These are phyloP conservation scores for Triplophysa rosa DNA, from an alignment of 2,113 vertebrate species.

Conservation along the genomic window DNA sequence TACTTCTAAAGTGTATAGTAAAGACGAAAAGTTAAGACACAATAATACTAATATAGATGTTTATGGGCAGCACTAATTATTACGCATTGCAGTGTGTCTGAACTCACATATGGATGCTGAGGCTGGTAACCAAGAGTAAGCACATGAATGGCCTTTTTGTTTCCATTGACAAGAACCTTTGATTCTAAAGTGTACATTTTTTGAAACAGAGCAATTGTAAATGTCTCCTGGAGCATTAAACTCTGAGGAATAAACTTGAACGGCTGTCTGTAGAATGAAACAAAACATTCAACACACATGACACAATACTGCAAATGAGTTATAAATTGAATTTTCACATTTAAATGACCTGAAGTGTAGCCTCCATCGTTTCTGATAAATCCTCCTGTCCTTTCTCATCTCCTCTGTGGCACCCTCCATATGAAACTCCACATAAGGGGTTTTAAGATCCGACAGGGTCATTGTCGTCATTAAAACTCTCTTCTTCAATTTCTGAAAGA, in stretches of 20 bases:
- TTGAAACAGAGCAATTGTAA: conserved; percentile 74
- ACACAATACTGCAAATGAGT: neutral
- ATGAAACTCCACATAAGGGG: conserved; percentile 65
- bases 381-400: conserved; percentile 69
- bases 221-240: conserved; percentile 80
- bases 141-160: conserved; percentile 76
- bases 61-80: too few relatives aligned
- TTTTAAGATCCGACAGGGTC: conserved; percentile 61
- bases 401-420: conserved; percentile 80
- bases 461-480: conserved; percentile 66
- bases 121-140: conserved; percentile 77
- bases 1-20: too few relatives aligned
- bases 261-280: conserved; percentile 75
- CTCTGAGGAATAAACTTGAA: conserved; percentile 75
- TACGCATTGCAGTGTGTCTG: neutral
- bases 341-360: conserved; percentile 75
- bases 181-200: conserved; percentile 80
- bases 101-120: conserved; percentile 79
- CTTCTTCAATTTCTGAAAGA: conserved; percentile 73
- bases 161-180: conserved; percentile 70
- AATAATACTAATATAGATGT: too few relatives aligned
- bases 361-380: conserved; percentile 77
- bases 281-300: neutral
- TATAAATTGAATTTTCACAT: neutral
- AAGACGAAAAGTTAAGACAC: too few relatives aligned